These are phyloP conservation scores for Nesospiza acunhae DNA, from an alignment of 2,113 vertebrate species.

Conservation along the genomic window DNA sequence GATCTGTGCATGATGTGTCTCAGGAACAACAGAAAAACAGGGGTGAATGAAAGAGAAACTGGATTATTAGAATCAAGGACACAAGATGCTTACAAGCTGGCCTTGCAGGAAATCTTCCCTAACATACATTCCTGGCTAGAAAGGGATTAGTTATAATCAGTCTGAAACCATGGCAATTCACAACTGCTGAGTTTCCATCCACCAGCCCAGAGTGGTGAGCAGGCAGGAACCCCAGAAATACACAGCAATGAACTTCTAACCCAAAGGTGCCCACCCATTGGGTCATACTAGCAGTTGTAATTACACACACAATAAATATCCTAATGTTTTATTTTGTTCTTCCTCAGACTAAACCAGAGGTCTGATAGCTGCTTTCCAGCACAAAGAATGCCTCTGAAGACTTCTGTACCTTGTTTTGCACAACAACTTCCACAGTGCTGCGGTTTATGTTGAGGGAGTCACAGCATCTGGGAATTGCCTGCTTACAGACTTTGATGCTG, in stretches of 20 bases:
- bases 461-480: background rate
- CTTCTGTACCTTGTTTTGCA: background rate
- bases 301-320: background rate
- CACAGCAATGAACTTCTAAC: background rate
- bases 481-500: background rate
- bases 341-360: background rate
- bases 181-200: background rate
- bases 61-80: background rate
- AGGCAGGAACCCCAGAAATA: background rate
- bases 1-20: background rate
- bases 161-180: background rate
- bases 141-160: background rate
- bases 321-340: background rate
- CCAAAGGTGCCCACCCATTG: background rate
- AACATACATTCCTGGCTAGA: background rate
- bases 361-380: background rate
- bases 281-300: background rate
- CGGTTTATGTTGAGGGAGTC: background rate
- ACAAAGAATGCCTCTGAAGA: background rate
- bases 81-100: background rate
- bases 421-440: accelerated
- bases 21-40: background rate
- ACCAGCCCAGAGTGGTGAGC: background rate
- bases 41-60: background rate
- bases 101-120: background rate